Evolutionary conservation across 2,113 vertebrate genomes (phyloP).

Genomic region (Lampris megalopsis): DNA sequence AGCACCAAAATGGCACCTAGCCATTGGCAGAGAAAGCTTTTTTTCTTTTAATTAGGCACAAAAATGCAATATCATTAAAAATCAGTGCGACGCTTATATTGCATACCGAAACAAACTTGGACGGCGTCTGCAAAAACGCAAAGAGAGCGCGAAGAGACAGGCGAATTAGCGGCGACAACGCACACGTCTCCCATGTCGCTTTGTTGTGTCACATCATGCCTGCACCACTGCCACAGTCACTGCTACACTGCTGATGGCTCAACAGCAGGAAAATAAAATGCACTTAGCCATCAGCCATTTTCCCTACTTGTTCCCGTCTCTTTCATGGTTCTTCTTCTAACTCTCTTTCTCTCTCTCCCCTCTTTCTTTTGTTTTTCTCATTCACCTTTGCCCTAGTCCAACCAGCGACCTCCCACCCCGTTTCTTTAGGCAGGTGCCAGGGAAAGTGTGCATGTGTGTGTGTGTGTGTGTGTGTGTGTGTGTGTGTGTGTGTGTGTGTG

Average conservation of each 20-base stretch:
- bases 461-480: constrained; percentile 20
- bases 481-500: constrained; percentile 28
- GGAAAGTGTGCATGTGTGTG: constrained; percentile 7
- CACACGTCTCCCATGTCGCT: neutral
- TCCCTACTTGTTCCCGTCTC: neutral
- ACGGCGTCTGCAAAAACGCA: neutral
- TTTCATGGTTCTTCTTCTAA: constrained; percentile 3
- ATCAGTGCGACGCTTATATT: too few species aligned
- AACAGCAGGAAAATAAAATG: constrained; percentile 28
- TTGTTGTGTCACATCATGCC: constrained; percentile 27
- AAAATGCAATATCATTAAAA: too few species aligned
- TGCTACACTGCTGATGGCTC: constrained; percentile 22
- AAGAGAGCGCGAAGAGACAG: constrained; percentile 19
- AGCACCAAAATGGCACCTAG: neutral
- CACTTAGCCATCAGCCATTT: neutral
- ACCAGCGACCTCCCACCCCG: neutral
- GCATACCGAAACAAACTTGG: too few species aligned
- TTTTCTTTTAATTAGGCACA: too few species aligned
- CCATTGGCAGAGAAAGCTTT: neutral
- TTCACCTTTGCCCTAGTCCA: constrained; percentile 49
- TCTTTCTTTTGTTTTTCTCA: constrained; percentile 1
- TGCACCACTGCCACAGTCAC: constrained; percentile 17
- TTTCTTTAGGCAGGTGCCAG: constrained; percentile 58
- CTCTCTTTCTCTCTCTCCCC: constrained; percentile 14
- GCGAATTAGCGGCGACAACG: constrained; percentile 29